A percentile compares a stretch with the other conserved stretches of the same genome.
Conservation (phyloP, 2,888 invertebrate species). For the Herminia tarsipennalis region DNA sequence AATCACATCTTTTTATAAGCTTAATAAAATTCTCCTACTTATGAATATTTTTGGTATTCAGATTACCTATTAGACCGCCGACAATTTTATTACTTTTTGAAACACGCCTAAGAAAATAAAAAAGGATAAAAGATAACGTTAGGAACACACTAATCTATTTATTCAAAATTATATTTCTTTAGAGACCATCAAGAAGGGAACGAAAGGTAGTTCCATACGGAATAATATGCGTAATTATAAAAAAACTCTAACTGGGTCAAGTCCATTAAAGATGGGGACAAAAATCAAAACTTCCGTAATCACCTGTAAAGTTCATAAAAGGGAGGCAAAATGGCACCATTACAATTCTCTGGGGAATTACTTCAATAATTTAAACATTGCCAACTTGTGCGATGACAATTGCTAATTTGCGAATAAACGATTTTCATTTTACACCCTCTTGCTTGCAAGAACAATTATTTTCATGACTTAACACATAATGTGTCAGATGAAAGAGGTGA, state of each 20-base stretch:
- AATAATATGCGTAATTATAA: conserved; percentile 23
- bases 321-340: conserved; percentile 27
- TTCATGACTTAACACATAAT: conserved; percentile 6
- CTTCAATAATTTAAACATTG: conserved; percentile 27
- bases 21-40: too few species aligned
- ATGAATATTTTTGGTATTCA: too few species aligned
- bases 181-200: conserved; percentile 2
- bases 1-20: too few species aligned
- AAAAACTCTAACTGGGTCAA: conserved; percentile 26
- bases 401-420: conserved; percentile 14
- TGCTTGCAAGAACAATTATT: conserved; percentile 5
- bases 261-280: conserved; percentile 34
- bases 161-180: conserved; percentile 9
- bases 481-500: neutral
- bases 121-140: conserved; percentile 3
- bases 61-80: too few species aligned
- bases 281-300: conserved; percentile 40
- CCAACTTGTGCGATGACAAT: conserved; percentile 21
- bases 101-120: neutral
- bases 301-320: conserved; percentile 39
- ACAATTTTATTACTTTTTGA: too few species aligned
- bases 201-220: conserved; percentile 13
- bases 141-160: conserved; percentile 9
- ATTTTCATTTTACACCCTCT: conserved; percentile 8
- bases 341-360: conserved; percentile 30